These are phyloP conservation scores for Pholis gunnellus DNA, from an alignment of 2,113 vertebrate species.

Conservation along the genomic window DNA sequence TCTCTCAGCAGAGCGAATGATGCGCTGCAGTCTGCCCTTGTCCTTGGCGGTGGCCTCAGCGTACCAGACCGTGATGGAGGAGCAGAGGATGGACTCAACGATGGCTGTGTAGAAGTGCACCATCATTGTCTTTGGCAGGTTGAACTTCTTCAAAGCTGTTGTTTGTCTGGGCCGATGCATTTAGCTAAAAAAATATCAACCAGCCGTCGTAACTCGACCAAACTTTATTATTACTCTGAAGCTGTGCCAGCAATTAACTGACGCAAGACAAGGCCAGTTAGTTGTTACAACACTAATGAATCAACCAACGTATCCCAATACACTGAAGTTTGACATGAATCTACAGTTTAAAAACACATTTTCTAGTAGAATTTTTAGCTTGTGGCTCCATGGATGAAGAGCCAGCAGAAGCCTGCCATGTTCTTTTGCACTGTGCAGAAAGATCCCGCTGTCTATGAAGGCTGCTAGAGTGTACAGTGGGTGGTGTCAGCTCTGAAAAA, in stretches of 20 bases:
- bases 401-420: not conserved
- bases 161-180: not conserved
- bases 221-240: slow-evolving; percentile 1
- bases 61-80: no score
- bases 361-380: not conserved
- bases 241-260: not conserved
- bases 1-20: no score
- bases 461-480: not conserved
- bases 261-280: not conserved
- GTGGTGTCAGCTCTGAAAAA: slow-evolving; percentile 25
- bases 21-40: no score
- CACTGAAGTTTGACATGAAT: not conserved
- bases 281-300: not conserved
- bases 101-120: no score
- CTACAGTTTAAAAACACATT: not conserved
- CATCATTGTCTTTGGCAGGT: no score
- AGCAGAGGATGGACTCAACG: no score
- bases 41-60: no score
- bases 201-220: not conserved
- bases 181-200: not conserved
- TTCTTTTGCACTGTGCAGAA: not conserved
- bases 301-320: not conserved
- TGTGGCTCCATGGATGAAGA: not conserved
- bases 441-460: not conserved
- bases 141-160: not conserved